phyloP scores from a whole-genome alignment of 2,797 vertebrate species.

The Mus caroli region DNA sequence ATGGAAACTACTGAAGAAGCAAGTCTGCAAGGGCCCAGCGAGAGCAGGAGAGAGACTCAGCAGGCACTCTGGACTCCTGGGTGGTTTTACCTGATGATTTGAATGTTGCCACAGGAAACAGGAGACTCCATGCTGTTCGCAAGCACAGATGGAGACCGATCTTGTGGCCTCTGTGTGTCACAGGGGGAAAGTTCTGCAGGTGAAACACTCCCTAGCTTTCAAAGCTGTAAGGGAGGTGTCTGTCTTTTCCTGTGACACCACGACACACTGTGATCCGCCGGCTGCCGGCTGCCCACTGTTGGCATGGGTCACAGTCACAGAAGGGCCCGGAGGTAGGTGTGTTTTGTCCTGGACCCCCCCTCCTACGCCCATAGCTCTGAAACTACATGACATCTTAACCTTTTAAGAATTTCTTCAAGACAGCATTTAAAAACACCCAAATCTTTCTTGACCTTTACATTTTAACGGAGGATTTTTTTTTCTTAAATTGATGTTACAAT shows the following conservation, averaged over 20 bases:
- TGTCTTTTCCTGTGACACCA: slow-evolving; percentile 87
- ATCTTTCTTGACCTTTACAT: slow-evolving; percentile 94
- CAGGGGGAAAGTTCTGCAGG: slow-evolving; percentile 58
- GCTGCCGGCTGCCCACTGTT: slow-evolving; percentile 91
- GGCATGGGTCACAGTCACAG: slow-evolving; percentile 90
- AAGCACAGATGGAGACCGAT: neutral
- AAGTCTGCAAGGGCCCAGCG: neutral
- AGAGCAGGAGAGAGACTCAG: slow-evolving; percentile 56
- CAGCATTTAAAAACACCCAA: slow-evolving; percentile 94
- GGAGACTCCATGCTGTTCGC: neutral
- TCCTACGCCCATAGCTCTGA: slow-evolving; percentile 89
- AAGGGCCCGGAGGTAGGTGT: slow-evolving; percentile 87
- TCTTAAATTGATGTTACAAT: slow-evolving; percentile 91
- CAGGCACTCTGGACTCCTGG: slow-evolving; percentile 63
- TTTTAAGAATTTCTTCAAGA: slow-evolving; percentile 93
- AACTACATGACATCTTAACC: slow-evolving; percentile 94
- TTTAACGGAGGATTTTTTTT: slow-evolving; percentile 88
- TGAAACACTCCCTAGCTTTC: slow-evolving; percentile 77
- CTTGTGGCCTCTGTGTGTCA: slow-evolving; percentile 1
- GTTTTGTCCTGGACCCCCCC: slow-evolving; percentile 88
- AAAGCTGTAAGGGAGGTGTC: slow-evolving; percentile 75
- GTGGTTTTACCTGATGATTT: slow-evolving; percentile 64
- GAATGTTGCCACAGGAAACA: slow-evolving; percentile 68
- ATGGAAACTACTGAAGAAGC: neutral
- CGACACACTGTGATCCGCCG: slow-evolving; percentile 88